phyloP scores from a whole-genome alignment of 2,888 invertebrate species.

The Amphimallon solstitiale region DNA sequence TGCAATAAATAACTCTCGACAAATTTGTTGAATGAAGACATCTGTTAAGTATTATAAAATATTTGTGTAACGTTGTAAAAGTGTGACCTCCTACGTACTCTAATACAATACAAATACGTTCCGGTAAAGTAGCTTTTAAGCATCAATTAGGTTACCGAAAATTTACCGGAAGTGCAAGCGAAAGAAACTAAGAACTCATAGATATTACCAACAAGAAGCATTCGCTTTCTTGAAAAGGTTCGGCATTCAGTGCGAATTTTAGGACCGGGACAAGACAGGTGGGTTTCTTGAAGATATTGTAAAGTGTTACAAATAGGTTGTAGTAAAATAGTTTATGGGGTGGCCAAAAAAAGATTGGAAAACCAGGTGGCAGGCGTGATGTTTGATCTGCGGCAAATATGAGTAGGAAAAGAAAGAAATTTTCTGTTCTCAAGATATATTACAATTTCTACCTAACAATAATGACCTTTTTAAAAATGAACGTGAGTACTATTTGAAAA shows the following conservation, averaged over 20 bases:
- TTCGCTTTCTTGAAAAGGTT: not conserved
- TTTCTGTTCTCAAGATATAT: constrained; percentile 34
- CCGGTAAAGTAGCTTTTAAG: constrained; percentile 6
- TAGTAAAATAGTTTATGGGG: constrained; percentile 50
- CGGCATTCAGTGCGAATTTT: constrained; percentile 43
- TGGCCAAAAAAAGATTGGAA: constrained; percentile 41
- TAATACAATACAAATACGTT: constrained; percentile 24
- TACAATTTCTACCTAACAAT: constrained; percentile 15
- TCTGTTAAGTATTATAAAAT: constrained; percentile 47
- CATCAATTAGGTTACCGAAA: constrained; percentile 23
- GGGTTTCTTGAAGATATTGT: constrained; percentile 46
- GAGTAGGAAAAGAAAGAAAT: constrained; percentile 35
- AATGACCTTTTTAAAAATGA: constrained; percentile 15
- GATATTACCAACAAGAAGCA: not conserved
- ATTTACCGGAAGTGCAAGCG: constrained; percentile 27
- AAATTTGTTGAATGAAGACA: constrained; percentile 45
- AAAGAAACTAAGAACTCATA: constrained; percentile 6
- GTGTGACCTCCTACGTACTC: constrained; percentile 5
- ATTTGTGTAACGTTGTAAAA: constrained; percentile 42
- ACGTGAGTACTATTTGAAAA: constrained; percentile 35
- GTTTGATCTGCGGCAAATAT: constrained; percentile 44
- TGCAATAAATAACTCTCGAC: constrained; percentile 33
- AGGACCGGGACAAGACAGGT: constrained; percentile 46
- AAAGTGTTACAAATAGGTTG: constrained; percentile 41
- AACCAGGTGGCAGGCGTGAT: constrained; percentile 54